Evolutionary conservation across 2,113 vertebrate species (phyloP), one percentile per base, ranked within the genome.

Genomic region (Ciconia maguari): DNA sequence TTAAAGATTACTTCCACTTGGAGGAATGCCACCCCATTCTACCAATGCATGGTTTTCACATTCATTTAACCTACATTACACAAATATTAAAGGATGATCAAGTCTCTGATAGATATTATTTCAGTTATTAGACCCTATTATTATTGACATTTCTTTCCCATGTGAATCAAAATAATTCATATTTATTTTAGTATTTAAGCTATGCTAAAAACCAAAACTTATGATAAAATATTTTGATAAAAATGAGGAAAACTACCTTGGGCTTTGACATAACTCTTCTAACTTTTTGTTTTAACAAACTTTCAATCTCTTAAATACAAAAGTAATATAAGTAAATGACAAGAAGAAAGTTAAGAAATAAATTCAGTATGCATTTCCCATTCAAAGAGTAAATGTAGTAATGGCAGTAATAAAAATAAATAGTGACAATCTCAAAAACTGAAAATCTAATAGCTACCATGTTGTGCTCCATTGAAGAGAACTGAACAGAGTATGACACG

Each of bases 1-100:
- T 94, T 83, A 87, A 91, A 92, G n/a, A 93, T 61, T 94, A 94
- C 64, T 96, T 93, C 54, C 44, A 68, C 83, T 92, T 96, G 68
- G 74, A 97, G 62, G 93, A 98, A 97, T 66, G 78, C 34, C 55
- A 94, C 29, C 62, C 7, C 41, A 41, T 90, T 83, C 61, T 85
- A 93, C 17, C 48, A 96, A 84, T 66, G 30, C 36, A 60, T 21
- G 38, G 11, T 85, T 96, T 95, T 95, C 66, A 84, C 51, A 95
- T 90, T 74, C 20, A 90, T 90, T 94, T 94, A 93, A 81, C 44
- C 6, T 18, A 48, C 5, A 30, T 64, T 87, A 78, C 62, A 54
- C 51, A 94, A 97, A 95, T 85, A 61, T 74, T 89, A 96, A 84
- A 93, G 51, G 68, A 70, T 85, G 42, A 95, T 88, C 38, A 92